Evolutionary conservation across 2,888 invertebrate species (phyloP), one percentile per base, ranked within the genome.

Genomic region (Nemotelus pantherinus): DNA sequence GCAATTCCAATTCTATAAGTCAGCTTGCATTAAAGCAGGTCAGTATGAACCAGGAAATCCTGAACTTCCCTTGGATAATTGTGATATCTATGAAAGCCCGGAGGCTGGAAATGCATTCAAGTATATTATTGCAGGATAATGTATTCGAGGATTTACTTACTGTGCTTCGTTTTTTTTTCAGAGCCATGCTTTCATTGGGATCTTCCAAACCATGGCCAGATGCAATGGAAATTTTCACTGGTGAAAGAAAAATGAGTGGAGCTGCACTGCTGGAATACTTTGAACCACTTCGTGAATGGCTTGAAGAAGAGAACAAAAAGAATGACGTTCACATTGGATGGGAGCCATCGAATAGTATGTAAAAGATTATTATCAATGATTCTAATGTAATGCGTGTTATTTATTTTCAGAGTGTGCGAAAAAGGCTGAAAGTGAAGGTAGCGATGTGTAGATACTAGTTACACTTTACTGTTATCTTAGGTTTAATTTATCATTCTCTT

Each of bases 71-170:
- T 89, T 96, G 9, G 93, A 96, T 78, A 91, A 93, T 83, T 97
- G 97, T 85, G 96, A 96, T 83, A 94, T 97, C 82, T 94, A 94
- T 85, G 89, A 92, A 82, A 95, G 93, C 83, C 90, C 90, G n/a
- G 90, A 90, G 77, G 96, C 96, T 58, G 96, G 96, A 67, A 91
- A 92, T 82, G 89, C 91, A 3, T 86, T 93, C 7, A 87, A 89
- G 91, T 91, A 83, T 25, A 25, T 25, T 25, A 25, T 25, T 25
- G 25, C 25, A 86, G 75, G 43, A 63, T 45, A 10, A 48, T 44
- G n/a, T 3, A 72, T 9, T 2, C 44, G 3, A 25, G 43, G 50
- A 25, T 9, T 50, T 39, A 9, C 39, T 50, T 50, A 68, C 41
- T 63, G 53, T 63, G 41, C 25, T 25, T 25, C 25, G 25, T 25